Evolutionary conservation across 2,113 vertebrate genomes (phyloP).

Genomic region (Ophiodon elongatus): DNA sequence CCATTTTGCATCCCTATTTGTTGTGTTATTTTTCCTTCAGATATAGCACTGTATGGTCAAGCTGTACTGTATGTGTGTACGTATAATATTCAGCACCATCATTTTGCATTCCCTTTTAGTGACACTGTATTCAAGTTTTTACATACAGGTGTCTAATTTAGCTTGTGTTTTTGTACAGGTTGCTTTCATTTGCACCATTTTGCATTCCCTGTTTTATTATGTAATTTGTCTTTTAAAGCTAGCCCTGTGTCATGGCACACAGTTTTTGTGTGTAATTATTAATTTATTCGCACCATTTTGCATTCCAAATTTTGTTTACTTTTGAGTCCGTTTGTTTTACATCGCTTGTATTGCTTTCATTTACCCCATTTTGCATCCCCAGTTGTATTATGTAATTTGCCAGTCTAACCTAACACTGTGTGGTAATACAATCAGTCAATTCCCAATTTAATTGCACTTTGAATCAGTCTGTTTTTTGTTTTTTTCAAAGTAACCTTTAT

Average conservation of each 20-base stretch:
- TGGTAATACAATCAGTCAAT: background rate
- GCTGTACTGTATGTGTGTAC: background rate
- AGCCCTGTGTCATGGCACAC: background rate
- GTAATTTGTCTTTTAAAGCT: background rate
- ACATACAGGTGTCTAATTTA: background rate
- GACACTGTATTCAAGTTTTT: background rate
- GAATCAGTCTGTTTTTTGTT: background rate
- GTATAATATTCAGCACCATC: background rate
- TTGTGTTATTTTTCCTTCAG: background rate
- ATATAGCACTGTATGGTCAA: background rate
- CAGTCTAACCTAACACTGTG: background rate
- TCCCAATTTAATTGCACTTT: background rate
- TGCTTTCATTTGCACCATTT: background rate
- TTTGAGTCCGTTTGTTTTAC: background rate
- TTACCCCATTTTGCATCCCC: background rate
- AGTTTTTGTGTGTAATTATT: background rate
- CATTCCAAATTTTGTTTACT: background rate
- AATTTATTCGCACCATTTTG: background rate
- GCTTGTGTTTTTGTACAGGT: background rate
- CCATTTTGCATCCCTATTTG: background rate
- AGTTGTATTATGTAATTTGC: background rate
- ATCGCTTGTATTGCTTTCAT: background rate
- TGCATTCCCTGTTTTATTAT: background rate
- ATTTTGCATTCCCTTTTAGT: background rate
- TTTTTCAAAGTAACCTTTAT: background rate